Evolutionary conservation across 2,113 vertebrate genomes (phyloP).

Genomic region (Psophia crepitans): DNA sequence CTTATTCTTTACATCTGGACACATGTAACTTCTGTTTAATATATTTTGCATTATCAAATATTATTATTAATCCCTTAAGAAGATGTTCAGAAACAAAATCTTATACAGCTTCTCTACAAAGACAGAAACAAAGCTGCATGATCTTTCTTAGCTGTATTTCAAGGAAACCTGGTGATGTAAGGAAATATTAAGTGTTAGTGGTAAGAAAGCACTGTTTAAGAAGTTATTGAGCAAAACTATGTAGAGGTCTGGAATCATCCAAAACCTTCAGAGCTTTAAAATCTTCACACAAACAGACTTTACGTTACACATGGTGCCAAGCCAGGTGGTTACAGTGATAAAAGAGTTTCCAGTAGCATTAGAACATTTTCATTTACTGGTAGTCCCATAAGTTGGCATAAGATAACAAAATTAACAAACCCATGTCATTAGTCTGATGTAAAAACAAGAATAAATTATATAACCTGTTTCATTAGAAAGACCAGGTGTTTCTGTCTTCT

Average conservation of each 20-base stretch:
- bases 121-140: neutral
- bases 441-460: neutral
- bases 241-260: neutral
- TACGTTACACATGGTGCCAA: neutral
- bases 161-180: neutral
- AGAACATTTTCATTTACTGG: neutral
- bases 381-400: neutral
- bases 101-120: neutral
- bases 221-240: neutral
- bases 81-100: neutral
- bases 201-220: neutral
- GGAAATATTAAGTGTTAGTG: neutral
- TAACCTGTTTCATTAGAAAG: neutral
- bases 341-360: neutral
- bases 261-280: neutral
- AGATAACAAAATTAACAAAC: neutral
- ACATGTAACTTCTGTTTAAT: conserved; percentile 27
- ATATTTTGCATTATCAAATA: conserved; percentile 33
- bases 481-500: neutral
- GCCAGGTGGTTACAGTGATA: neutral
- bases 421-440: neutral
- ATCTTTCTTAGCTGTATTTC: neutral
- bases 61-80: conserved; percentile 25
- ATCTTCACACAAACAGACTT: neutral
- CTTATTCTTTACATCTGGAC: conserved; percentile 6